Evolutionary conservation across 2,888 invertebrate species (phyloP), one percentile per base, ranked within the genome.

Genomic region (Lithophane socia): DNA sequence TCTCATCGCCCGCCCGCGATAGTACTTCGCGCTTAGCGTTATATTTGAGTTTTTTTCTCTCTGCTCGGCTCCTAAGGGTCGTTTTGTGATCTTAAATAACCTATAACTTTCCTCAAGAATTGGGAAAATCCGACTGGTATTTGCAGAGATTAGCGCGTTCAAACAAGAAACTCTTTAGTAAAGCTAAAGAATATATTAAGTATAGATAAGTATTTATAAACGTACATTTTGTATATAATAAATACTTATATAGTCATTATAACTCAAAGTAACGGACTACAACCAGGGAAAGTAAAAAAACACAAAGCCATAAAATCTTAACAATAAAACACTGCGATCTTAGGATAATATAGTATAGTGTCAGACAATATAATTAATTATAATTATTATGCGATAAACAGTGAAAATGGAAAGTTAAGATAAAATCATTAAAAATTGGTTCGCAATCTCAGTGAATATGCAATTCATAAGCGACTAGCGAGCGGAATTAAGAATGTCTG

Each of bases 381-480:
- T 63, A 44, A 74, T 67, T 44, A 58, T 56, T 52, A 58, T 47
- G 13, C 58, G 16, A 37, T 78, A 37, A 54, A 65, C 24, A 61
- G 16, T 58, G 37, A 63, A 74, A 79, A 79, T 37, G 37, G 79
- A 79, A 75, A 79, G 79, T 37, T 49, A 49, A 66, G 13, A 29
- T 29, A 52, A 58, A 67, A 44, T 56, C 63, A 56, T 73, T 67
- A 73, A 67, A 69, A 58, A 65, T 29, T 64, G 16, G 56, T 63
- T 63, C 68, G 8, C 18, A 16, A 18, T 77, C 37, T 3, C 12
- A 12, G 3, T 44, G n/a, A 7, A 4, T 42, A 49, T 16, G 29
- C 7, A 56, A 70, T n/a, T 10, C 16, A 70, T 49, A 49, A 49
- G 61, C 37, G 54, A 13, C n/a, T 18, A 56, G 75, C 54, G 61